Evolutionary conservation across 2,888 invertebrate genomes (phyloP).

Genomic region (Parnassius smintheus): DNA sequence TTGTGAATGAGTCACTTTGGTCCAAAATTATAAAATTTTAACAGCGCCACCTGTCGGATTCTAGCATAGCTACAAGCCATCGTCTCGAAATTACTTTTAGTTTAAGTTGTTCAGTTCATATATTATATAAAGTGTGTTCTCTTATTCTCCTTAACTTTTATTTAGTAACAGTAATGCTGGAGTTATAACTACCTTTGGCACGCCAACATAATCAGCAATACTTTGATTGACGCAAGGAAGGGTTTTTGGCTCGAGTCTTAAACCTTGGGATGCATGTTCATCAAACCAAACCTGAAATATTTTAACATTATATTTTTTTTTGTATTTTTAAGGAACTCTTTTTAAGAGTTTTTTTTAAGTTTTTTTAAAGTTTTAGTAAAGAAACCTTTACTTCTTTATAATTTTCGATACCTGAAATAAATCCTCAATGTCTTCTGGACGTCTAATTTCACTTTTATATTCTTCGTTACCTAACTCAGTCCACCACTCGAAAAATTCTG

Average conservation of each 20-base stretch:
- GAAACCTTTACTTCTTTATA: not conserved
- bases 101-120: too few species aligned
- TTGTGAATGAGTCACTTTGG: too few species aligned
- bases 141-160: too few species aligned
- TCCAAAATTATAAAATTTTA: too few species aligned
- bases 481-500: slow-evolving; percentile 81
- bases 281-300: slow-evolving; percentile 70
- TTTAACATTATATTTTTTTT: slow-evolving; percentile 5
- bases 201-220: slow-evolving; percentile 56
- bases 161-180: too few species aligned
- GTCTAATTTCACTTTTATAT: slow-evolving; percentile 69
- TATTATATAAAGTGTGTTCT: too few species aligned
- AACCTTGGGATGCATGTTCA: slow-evolving; percentile 67
- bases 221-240: slow-evolving; percentile 66
- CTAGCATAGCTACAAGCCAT: too few species aligned
- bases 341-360: too few species aligned
- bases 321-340: too few species aligned
- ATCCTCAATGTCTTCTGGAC: slow-evolving; percentile 78
- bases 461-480: slow-evolving; percentile 69
- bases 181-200: slow-evolving; percentile 47
- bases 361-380: too few species aligned
- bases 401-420: slow-evolving; percentile 70
- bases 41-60: too few species aligned
- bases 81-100: too few species aligned
- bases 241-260: slow-evolving; percentile 65